phyloP scores from a whole-genome alignment of 1,140 invertebrate species.

The Brachystomella parvula region DNA sequence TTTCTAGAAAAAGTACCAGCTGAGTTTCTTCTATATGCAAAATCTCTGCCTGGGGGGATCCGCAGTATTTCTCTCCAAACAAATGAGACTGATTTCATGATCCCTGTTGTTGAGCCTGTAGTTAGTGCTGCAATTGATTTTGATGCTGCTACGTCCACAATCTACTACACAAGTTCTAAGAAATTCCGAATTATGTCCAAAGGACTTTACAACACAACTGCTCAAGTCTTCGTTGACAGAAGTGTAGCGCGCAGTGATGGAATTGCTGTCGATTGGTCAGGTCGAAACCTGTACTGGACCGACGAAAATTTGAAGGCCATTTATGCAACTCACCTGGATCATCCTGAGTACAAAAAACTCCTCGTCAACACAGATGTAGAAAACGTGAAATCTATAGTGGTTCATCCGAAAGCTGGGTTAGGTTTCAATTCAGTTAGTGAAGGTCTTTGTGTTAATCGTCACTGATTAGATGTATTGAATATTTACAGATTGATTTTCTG shows the following conservation, averaged over 20 bases:
- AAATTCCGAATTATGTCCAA: slow-evolving; percentile 40
- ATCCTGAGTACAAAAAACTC: slow-evolving; percentile 47
- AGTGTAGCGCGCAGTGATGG: slow-evolving; percentile 56
- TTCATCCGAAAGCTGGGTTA: slow-evolving; percentile 55
- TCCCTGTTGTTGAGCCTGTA: slow-evolving; percentile 56
- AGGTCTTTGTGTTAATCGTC: too few species aligned
- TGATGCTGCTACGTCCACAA: slow-evolving; percentile 53
- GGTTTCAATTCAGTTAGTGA: slow-evolving; percentile 2
- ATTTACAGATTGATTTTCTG: slow-evolving; percentile 47
- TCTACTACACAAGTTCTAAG: slow-evolving; percentile 59
- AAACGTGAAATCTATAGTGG: slow-evolving; percentile 57
- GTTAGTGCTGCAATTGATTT: slow-evolving; percentile 60
- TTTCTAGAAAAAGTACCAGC: slow-evolving; percentile 44
- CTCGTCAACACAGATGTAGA: slow-evolving; percentile 49
- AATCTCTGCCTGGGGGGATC: slow-evolving; percentile 55
- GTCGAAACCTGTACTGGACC: slow-evolving; percentile 73
- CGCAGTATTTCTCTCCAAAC: slow-evolving; percentile 49
- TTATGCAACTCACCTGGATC: slow-evolving; percentile 53
- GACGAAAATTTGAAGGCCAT: slow-evolving; percentile 56
- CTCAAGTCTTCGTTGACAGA: slow-evolving; percentile 44
- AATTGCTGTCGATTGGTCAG: slow-evolving; percentile 69
- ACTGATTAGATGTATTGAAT: too few species aligned
- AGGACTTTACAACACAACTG: slow-evolving; percentile 43
- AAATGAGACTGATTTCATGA: slow-evolving; percentile 50
- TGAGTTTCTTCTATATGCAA: slow-evolving; percentile 55